phyloP scores from a whole-genome alignment of 35 echinoderm and acorn worm genomes.

The Acanthaster planci region DNA sequence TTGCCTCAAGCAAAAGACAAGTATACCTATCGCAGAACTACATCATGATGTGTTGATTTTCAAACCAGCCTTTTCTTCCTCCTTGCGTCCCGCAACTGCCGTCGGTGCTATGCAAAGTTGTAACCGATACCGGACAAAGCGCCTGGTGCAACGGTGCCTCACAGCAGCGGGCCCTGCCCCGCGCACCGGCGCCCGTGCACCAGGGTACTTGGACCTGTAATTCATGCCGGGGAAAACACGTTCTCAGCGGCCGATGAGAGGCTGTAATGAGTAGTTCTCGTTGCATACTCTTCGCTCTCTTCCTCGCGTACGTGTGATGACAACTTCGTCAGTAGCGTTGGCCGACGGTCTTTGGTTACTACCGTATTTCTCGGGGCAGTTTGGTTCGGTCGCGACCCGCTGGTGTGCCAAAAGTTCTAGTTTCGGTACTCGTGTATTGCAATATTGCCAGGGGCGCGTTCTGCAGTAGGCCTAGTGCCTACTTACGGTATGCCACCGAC shows the following conservation, averaged over 20 bases:
- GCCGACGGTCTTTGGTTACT: conserved; percentile 5
- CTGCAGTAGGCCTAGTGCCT: too few relatives aligned
- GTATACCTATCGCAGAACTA: background rate
- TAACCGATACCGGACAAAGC: background rate
- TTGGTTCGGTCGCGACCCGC: background rate
- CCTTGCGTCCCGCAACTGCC: background rate
- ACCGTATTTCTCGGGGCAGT: background rate
- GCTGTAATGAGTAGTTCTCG: background rate
- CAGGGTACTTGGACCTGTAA: background rate
- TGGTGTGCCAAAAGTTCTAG: background rate
- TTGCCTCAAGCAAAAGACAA: background rate
- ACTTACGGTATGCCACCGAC: too few relatives aligned
- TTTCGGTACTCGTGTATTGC: too few relatives aligned
- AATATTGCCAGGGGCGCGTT: too few relatives aligned
- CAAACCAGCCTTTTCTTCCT: background rate
- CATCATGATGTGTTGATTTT: conserved; percentile 13
- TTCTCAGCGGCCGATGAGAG: conserved; percentile 3
- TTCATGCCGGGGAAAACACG: conserved; percentile 18
- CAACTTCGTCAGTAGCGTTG: background rate
- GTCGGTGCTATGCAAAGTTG: conserved; percentile 16
- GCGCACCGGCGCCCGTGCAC: background rate
- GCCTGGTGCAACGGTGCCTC: background rate
- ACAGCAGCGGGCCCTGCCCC: background rate
- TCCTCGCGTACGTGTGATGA: background rate
- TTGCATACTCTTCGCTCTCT: background rate